Conservation (phyloP, 2,113 vertebrate species). For the Colossoma macropomum region DNA sequence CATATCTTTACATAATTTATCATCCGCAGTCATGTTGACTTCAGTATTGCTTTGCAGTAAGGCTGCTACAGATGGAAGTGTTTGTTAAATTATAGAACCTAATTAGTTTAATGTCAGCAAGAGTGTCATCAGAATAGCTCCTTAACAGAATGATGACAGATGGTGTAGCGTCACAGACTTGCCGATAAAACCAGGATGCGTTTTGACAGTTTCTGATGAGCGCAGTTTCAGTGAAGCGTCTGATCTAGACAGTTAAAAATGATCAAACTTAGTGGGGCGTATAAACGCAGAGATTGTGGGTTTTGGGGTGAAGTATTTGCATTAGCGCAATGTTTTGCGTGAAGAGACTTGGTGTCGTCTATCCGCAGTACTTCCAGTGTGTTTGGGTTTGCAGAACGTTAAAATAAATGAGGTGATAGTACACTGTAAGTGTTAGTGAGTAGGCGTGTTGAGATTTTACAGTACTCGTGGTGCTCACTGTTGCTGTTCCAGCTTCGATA, state of each 20-base stretch:
- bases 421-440: constrained; percentile 65
- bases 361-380: background rate
- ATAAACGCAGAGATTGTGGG: background rate
- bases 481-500: constrained; percentile 67
- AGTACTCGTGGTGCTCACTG: constrained; percentile 64
- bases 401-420: constrained; percentile 67
- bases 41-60: background rate
- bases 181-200: background rate
- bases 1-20: constrained; percentile 4
- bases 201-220: background rate
- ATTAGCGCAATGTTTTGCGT: background rate
- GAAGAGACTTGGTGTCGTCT: background rate
- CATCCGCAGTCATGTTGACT: background rate
- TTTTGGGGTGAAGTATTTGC: background rate
- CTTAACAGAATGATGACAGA: background rate
- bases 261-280: background rate
- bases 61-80: constrained; percentile 2
- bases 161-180: constrained; percentile 1
- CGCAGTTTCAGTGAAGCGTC: background rate
- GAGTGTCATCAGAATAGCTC: background rate
- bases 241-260: background rate
- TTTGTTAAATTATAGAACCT: constrained; percentile 23
- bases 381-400: constrained; percentile 55
- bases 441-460: constrained; percentile 70
- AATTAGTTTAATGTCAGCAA: constrained; percentile 19